A percentile compares a stretch with the other conserved stretches of the same genome.
Conservation (phyloP, 2,113 vertebrate genomes). For the Phrynocephalus versicolor region DNA sequence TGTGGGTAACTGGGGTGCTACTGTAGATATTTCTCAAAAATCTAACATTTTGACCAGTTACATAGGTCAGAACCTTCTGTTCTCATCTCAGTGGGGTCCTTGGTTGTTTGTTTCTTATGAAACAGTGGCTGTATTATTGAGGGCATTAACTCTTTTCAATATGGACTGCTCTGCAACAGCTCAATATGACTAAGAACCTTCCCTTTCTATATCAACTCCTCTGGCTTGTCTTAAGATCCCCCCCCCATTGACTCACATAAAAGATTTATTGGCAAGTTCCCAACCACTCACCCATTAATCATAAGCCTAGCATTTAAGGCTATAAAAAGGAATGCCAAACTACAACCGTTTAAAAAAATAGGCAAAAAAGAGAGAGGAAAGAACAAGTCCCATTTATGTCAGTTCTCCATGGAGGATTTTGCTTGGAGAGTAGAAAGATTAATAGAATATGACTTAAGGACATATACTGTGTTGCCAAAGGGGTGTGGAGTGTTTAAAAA, state of each 20-base stretch:
- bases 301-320: background rate
- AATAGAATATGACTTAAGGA: background rate
- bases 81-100: too few relatives aligned
- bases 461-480: background rate
- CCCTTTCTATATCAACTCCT: background rate
- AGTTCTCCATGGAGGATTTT: background rate
- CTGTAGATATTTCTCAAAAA: background rate
- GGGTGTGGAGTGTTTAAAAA: background rate
- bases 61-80: background rate
- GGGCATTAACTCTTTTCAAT: background rate
- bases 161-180: background rate
- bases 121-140: too few relatives aligned
- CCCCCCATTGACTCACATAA: background rate
- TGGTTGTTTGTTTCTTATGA: background rate
- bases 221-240: background rate
- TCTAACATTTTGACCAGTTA: background rate
- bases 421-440: background rate
- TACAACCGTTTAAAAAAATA: background rate
- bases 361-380: background rate
- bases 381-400: constrained; percentile 14
- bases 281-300: background rate
- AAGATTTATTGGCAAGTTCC: background rate
- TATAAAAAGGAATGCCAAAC: background rate
- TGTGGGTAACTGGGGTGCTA: too few relatives aligned
- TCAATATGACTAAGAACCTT: background rate